Evolutionary conservation across 2,113 vertebrate species (phyloP), one percentile per base, ranked within the genome.

Genomic region (Ranitomeya variabilis): DNA sequence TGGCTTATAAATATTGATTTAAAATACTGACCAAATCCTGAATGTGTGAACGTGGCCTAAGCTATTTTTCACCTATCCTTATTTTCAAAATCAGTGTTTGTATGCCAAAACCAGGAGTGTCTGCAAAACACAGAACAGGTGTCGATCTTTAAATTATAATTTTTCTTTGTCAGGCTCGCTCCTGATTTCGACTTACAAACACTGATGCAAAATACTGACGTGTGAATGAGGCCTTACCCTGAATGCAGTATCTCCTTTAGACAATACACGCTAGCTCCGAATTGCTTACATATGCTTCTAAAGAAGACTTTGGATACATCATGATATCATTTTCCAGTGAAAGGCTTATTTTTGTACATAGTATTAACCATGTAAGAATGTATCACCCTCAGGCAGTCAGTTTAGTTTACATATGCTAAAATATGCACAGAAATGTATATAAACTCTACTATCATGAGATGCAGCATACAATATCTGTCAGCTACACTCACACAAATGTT

Each of bases 401-500:
- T 76, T 51, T 52, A 76, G 73, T 52, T 76, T 51, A 79, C 21
- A 55, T 79, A 79, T 79, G 77, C 77, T 79, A 79, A 79, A 79
- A 79, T 79, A 26, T 79, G 19, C 77, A 23, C 52, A 14, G 4
- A 57, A 52, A 79, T 19, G 77, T 79, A 23, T 79, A 66, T 66
- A 66, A 64, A 37, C 80, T 83, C 12, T 64, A 19, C 16, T 51
- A 79, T 79, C 23, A n/a, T 37, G 31, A 66, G 59, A 83, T 83
- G 60, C 80, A 82, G 31, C 80, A 82, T 80, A 80, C 19, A 62
- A 19, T 66, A 45, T 86, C 85, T 86, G 18, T 86, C 57, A 74
- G 23, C 37, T 51, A 64, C 55, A 62, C 86, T 78, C 73, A 66
- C 74, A 76, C 73, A 37, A 19, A 78, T 23, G 54, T 66, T 62